Conservation (phyloP, 2,888 invertebrate species). For the Phytoseiulus persimilis region DNA sequence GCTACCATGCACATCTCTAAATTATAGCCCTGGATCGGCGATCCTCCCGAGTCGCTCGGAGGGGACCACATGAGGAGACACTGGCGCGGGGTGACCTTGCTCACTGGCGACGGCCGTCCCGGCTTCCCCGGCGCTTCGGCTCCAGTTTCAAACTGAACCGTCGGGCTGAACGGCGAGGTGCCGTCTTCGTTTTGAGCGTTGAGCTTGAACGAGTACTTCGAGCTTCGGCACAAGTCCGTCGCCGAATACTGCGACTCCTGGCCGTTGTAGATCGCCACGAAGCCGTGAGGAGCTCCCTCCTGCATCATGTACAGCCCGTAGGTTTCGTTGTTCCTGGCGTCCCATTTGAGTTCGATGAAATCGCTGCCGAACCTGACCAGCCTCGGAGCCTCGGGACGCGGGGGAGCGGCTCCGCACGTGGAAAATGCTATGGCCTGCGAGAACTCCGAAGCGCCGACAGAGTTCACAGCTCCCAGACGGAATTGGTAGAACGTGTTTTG, state of each 20-base stretch:
- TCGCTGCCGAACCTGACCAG: conserved; percentile 65
- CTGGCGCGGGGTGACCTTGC: conserved; percentile 33
- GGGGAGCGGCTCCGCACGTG: conserved; percentile 57
- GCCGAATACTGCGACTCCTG: conserved; percentile 62
- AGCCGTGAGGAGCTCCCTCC: conserved; percentile 57
- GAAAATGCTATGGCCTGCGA: conserved; percentile 39
- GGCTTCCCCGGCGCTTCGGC: conserved; percentile 31
- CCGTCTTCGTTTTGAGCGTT: conserved; percentile 41
- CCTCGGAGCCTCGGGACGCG: conserved; percentile 67
- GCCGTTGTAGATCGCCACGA: conserved; percentile 69
- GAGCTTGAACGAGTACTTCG: conserved; percentile 66
- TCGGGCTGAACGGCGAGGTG: not conserved
- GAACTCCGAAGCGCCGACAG: conserved; percentile 61
- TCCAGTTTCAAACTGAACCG: not conserved
- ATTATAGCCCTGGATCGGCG: conserved; percentile 19
- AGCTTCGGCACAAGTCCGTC: conserved; percentile 62
- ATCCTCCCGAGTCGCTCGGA: conserved; percentile 25
- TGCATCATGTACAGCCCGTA: conserved; percentile 32
- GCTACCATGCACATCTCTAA: conserved; percentile 30
- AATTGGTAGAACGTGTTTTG: conserved; percentile 72
- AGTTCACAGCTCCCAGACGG: conserved; percentile 72
- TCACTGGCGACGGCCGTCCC: conserved; percentile 14
- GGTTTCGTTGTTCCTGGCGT: conserved; percentile 27
- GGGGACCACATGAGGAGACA: conserved; percentile 26
- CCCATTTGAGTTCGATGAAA: conserved; percentile 45